phyloP scores from a whole-genome alignment of 2,888 invertebrate genomes.

The Sinohyriopsis cumingii region DNA sequence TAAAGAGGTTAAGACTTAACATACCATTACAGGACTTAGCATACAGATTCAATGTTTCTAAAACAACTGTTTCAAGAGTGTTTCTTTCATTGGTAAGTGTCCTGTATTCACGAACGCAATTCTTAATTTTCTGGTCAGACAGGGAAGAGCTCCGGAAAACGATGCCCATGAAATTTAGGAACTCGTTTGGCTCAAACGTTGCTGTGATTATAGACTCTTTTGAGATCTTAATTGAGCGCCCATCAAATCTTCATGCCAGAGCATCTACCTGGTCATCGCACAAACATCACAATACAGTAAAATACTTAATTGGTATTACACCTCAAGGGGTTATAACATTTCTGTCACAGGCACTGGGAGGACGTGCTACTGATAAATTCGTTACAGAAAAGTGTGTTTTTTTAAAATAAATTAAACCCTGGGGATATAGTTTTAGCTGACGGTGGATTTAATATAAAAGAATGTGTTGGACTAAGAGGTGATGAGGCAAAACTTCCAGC shows the following conservation, averaged over 20 bases:
- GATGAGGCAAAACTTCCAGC: conserved; percentile 36
- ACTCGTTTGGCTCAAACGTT: conserved; percentile 22
- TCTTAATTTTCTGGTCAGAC: conserved; percentile 25
- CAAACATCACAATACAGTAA: conserved; percentile 45
- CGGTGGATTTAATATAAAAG: conserved; percentile 37
- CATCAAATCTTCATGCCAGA: conserved; percentile 31
- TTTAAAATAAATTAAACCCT: conserved; percentile 28
- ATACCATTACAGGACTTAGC: conserved; percentile 9
- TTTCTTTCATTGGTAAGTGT: conserved; percentile 14
- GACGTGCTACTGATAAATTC: conserved; percentile 42
- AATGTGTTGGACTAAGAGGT: conserved; percentile 27
- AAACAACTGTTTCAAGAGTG: conserved; percentile 22
- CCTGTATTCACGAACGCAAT: conserved; percentile 16
- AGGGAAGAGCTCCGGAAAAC: conserved; percentile 21
- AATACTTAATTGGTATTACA: conserved; percentile 49
- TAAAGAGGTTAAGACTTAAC: conserved; percentile 17
- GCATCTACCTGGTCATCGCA: conserved; percentile 40
- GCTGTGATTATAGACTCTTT: conserved; percentile 36
- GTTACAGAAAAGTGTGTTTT: conserved; percentile 43
- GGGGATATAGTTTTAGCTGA: conserved; percentile 42
- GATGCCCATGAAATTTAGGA: conserved; percentile 23
- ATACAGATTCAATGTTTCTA: conserved; percentile 18
- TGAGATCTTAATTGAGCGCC: conserved; percentile 31
- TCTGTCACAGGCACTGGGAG: conserved; percentile 47
- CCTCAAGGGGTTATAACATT: conserved; percentile 45